These are phyloP conservation scores for Platalea minor DNA, from an alignment of 2,797 vertebrate genomes.

Conservation along the genomic window DNA sequence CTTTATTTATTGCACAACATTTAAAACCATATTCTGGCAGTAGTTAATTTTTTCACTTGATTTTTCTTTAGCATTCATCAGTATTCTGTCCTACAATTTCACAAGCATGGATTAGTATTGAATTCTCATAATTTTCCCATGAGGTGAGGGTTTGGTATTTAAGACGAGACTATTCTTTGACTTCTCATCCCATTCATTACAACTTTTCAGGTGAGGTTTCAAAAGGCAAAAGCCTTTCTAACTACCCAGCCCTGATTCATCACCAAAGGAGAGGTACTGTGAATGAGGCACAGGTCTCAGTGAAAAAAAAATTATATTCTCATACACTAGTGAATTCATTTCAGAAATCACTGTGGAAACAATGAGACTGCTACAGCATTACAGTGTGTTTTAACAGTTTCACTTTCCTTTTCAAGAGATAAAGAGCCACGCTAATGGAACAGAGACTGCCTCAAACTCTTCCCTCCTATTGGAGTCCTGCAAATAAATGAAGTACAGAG, in stretches of 20 bases:
- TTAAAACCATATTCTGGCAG: not conserved
- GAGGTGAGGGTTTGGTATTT: not conserved
- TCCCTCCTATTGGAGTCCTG: not conserved
- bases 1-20: not conserved
- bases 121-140: not conserved
- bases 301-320: not conserved
- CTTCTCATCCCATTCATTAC: not conserved
- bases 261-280: not conserved
- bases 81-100: not conserved
- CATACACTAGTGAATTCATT: not conserved
- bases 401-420: not conserved
- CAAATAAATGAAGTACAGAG: not conserved
- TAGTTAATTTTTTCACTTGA: not conserved
- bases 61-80: not conserved
- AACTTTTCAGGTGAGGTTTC: not conserved
- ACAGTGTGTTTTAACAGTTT: not conserved
- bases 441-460: not conserved
- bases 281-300: not conserved
- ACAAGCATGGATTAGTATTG: not conserved
- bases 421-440: not conserved
- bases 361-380: not conserved
- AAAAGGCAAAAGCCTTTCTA: not conserved
- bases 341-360: not conserved
- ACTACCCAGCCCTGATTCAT: not conserved
- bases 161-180: not conserved